Evolutionary conservation across 2,888 invertebrate genomes (phyloP), one percentile per base, ranked within the genome.

Genomic region (Stenoptilia bipunctidactyla): DNA sequence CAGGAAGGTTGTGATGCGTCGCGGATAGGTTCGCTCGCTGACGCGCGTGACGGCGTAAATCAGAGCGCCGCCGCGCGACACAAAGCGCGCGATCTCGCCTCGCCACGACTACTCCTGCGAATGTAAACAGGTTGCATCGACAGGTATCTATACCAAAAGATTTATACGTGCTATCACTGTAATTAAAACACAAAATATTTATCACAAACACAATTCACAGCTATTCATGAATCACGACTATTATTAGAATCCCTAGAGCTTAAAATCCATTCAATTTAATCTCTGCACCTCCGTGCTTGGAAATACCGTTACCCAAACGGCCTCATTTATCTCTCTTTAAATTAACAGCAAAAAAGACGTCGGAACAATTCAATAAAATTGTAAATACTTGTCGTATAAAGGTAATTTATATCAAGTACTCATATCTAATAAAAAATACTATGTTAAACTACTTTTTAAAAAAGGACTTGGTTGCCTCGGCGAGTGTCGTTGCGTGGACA

Each of bases 61-160:
- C 76, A 76, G 61, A 56, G 56, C 49, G 58, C 63, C 56, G 66
- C 67, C 67, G 60, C 52, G 56, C 6, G 6, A 30, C 14, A 30
- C 4, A 30, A 25, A 49, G 63, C 63, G 61, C 62, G 58, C 61
- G 58, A 61, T 50, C 56, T 52, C 62, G 57, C 52, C 48, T 54
- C 56, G 3, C 3, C 20, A 20, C 47, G 49, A 64, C 66, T 67
- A 69, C 74, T 65, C 58, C 62, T 68, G 62, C 73, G 74, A 71
- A 79, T 71, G 64, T 69, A 85, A 85, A 86, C 86, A 85, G 82
- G 84, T 79, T 82, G 77, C 56, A 69, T 50, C 56, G 80, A 65
- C 80, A 80, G 77, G 74, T 82, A 75, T 80, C 75, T 72, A 74
- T 79, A 69, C 64, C 58, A 48, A 50, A 58, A 76, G 79, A 82